A percentile compares a stretch with the other conserved stretches of the same genome.
Evolutionary conservation across 2,113 vertebrate genomes (phyloP).

Genomic region (Mixornis gularis): DNA sequence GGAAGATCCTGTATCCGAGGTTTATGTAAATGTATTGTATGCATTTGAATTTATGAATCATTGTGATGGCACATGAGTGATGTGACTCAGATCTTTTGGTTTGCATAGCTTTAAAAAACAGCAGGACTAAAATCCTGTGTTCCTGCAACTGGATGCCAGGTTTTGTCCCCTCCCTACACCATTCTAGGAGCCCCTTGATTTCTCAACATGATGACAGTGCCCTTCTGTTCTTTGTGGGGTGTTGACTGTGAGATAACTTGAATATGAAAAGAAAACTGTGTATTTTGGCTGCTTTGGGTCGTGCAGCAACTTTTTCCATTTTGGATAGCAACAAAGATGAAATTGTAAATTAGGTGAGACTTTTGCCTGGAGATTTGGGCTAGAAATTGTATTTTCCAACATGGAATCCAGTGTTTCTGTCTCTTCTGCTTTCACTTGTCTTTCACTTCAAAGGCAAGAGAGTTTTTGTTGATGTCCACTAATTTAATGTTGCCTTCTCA

Average conservation of each 20-base stretch:
- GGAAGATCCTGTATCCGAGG: background rate
- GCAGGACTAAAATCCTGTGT: background rate
- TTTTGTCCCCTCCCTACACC: background rate
- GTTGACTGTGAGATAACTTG: background rate
- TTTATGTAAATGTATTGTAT: background rate
- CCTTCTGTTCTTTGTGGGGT: background rate
- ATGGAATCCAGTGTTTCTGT: background rate
- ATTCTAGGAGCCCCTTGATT: background rate
- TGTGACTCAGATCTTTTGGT: background rate
- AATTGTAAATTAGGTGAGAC: background rate
- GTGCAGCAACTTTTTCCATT: background rate
- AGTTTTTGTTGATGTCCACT: background rate
- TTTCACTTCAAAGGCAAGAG: background rate
- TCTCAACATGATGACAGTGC: accelerated
- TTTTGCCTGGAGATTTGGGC: background rate
- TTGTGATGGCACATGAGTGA: background rate
- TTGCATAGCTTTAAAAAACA: background rate
- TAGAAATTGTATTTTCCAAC: background rate
- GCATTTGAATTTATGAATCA: background rate
- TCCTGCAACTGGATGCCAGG: background rate
- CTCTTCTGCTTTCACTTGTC: background rate
- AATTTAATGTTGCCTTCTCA: accelerated
- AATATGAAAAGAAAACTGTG: background rate
- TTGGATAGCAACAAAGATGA: background rate
- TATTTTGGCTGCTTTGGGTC: background rate